Base-by-base conservation (phyloP, 2,888 invertebrate genomes). In the Halictus quadricinctus region DNA sequence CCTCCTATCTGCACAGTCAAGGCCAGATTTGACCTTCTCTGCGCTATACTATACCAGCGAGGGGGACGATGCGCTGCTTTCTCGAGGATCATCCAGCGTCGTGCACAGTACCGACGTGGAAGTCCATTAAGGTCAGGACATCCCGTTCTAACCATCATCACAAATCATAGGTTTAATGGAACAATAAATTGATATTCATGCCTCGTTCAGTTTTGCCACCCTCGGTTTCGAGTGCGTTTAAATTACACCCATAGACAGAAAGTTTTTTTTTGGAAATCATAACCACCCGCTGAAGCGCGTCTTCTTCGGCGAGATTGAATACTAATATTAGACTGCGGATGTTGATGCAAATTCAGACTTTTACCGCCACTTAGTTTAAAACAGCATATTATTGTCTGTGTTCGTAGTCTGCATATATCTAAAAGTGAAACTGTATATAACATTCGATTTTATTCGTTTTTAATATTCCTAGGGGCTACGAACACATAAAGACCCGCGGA, bases 141-240 rank as follows among this genome's bases (percentile, higher is more conserved):
- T 86, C 70, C 76, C 81, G 85, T 81, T 76, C 74, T 69, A 69
- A 72, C 84, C 76, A 72, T 85, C 81, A 79, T 85, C 86, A 70
- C 89, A 89, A 88, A 90, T 90, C 87, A 87, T 88, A 85, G 81
- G 50, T 90, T 89, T 88, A 88, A 86, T 87, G 87, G 84, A 90
- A 88, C 87, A 80, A 90, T 89, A 90, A 86, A 88, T 89, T 90
- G 75, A 64, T 81, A 88, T 88, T 84, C 84, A 82, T 87, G 79
- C 83, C 84, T 85, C 79, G 60, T 79, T 58, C 64, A 70, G 77
- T 76, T 78, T 76, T 80, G 41, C 72, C 77, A 54, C 74, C 18
- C 46, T 25, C 25, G 41, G 64, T 25, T 72, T 77, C 69, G 46
- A 73, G 58, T 76, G 48, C 69, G 58, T 66, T 66, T 58, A 75